phyloP scores from a whole-genome alignment of 1,140 invertebrate genomes.

The Diachasmimorpha longicaudata region DNA sequence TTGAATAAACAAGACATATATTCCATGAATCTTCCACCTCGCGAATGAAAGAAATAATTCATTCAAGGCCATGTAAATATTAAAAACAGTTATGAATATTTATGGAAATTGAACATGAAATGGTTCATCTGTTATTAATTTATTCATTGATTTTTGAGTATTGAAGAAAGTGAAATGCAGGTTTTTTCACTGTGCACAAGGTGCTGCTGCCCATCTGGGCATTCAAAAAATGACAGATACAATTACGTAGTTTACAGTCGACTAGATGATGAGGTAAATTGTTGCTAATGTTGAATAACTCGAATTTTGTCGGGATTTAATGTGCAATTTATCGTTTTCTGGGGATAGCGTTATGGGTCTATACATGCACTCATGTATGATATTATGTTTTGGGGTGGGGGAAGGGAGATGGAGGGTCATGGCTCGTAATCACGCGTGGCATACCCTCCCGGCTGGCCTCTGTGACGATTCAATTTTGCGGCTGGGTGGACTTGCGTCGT shows the following conservation, averaged over 20 bases:
- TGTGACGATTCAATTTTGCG: conserved; percentile 25
- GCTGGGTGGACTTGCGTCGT: conserved; percentile 8
- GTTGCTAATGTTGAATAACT: not conserved
- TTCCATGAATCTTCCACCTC: too few relatives aligned
- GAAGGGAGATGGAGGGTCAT: not conserved
- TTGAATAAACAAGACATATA: not conserved
- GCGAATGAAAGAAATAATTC: too few relatives aligned
- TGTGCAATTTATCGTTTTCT: not conserved
- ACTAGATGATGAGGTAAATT: conserved; percentile 9
- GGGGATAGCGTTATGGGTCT: not conserved
- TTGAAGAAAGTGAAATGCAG: not conserved
- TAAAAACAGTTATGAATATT: not conserved
- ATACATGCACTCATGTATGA: conserved; percentile 7
- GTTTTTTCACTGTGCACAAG: conserved; percentile 7
- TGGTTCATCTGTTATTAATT: not conserved
- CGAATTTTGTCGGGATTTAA: not conserved
- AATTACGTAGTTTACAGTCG: conserved; percentile 6
- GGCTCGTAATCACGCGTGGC: conserved; percentile 25
- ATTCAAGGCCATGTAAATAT: too few relatives aligned
- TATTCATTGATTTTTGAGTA: not conserved
- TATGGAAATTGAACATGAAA: not conserved
- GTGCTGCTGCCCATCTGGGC: not conserved
- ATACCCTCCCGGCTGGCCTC: conserved; percentile 8
- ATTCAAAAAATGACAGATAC: not conserved
- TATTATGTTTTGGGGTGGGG: not conserved